Base-by-base conservation (phyloP, 2,797 vertebrate genomes). In the Tenualosa ilisha region DNA sequence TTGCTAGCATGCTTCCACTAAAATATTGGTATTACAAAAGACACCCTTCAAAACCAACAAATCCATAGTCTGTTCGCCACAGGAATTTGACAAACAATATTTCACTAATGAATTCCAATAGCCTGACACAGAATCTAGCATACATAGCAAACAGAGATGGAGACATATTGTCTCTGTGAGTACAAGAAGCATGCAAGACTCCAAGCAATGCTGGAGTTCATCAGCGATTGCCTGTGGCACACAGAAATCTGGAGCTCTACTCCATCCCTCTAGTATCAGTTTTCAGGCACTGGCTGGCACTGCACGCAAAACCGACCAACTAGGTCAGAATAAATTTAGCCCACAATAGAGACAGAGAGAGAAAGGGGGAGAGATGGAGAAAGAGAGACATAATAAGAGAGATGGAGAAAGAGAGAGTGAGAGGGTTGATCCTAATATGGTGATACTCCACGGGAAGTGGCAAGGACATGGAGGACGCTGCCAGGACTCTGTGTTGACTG, bases 271-370 rank as follows among this genome's bases (percentile, higher is more conserved):
- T 5, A 81, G 54, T 82, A 51, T 79, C 43, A 61, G 50, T 85
- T 82, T 81, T 68, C 59, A 85, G 56, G 82, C 72, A 8, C 65
- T 86, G 82, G 75, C 63, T 85, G 54, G 4, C 82, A 75, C 59
- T 81, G 65, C 87, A 81, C 50, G 81, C 83, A 83, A 53, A 31
- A 83, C 31, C 86, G 75, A 90, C 84, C 89, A 94, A 92, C 84
- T 93, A 90, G 92, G 92, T 93, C 93, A 89, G 84, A 82, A 86
- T 93, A 93, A 92, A 94, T 88, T 92, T 92, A 93, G 92, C 89
- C 49, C 81, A 56, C 85, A 79, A 75, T 46, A 75, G 68, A 68
- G 63, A 84, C 59, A 82, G 40, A 83, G n/a, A 65, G 50, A 43
- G 31, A 72, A 13, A 75, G 68, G 20, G 37, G 2, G 5, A 46